A percentile compares a stretch with the other conserved stretches of the same genome.
These are phyloP conservation scores for Torymus aiolomorphi DNA, from an alignment of 2,888 invertebrate species.

Conservation along the genomic window DNA sequence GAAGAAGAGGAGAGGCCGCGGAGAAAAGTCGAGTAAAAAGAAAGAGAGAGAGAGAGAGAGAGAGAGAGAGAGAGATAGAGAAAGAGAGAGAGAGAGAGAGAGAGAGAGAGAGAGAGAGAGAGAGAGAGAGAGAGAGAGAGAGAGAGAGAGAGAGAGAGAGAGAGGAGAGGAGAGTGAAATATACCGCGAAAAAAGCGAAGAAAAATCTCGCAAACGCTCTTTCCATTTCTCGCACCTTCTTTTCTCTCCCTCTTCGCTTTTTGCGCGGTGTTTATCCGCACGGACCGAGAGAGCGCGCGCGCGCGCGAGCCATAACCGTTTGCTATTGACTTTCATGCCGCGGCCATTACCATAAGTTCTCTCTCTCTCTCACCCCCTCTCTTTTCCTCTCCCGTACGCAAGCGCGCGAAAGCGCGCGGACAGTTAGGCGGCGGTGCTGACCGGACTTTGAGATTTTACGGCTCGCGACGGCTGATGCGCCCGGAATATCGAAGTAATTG, in stretches of 20 bases:
- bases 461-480: slow-evolving; percentile 49
- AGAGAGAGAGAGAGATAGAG: too few relatives aligned
- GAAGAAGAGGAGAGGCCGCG: neutral
- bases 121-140: too few relatives aligned
- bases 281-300: too few relatives aligned
- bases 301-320: slow-evolving; percentile 51
- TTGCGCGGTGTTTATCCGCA: slow-evolving; percentile 40
- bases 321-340: slow-evolving; percentile 59
- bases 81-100: too few relatives aligned
- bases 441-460: slow-evolving; percentile 56
- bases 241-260: slow-evolving; percentile 22
- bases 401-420: neutral
- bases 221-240: slow-evolving; percentile 41
- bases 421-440: slow-evolving; percentile 32
- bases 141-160: too few relatives aligned
- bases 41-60: slow-evolving; percentile 1
- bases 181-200: neutral
- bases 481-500: slow-evolving; percentile 57
- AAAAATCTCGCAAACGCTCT: slow-evolving; percentile 46
- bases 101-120: too few relatives aligned
- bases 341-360: slow-evolving; percentile 56
- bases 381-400: neutral
- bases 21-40: neutral
- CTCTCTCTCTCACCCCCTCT: neutral
- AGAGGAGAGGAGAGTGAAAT: slow-evolving; percentile 14